Percentiles rank a stretch among this genome's conserved stretches.
phyloP scores from a whole-genome alignment of 2,797 vertebrate genomes.

The Echiichthys vipera region DNA sequence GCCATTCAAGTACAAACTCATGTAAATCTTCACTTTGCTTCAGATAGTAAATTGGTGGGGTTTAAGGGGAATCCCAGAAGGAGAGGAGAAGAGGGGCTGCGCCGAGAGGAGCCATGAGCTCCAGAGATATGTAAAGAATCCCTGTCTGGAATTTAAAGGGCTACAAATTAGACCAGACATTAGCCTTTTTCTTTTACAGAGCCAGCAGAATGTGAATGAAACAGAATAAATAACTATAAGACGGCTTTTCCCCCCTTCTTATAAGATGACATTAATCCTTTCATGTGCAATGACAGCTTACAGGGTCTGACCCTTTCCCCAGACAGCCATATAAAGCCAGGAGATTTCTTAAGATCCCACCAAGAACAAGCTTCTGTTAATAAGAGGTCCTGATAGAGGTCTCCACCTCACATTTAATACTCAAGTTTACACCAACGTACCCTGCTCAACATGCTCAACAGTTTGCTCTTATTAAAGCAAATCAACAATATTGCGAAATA shows the following conservation, averaged over 20 bases:
- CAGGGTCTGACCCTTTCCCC: constrained; percentile 95
- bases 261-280: constrained; percentile 99
- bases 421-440: constrained; percentile 65
- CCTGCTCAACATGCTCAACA: constrained; percentile 62
- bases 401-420: constrained; percentile 77
- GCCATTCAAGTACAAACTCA: constrained; percentile 97
- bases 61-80: constrained; percentile 97
- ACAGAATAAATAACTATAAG: constrained; percentile 99
- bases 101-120: constrained; percentile 92
- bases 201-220: constrained; percentile 95
- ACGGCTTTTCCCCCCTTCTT: constrained; percentile 94
- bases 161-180: constrained; percentile 99
- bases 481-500: constrained; percentile 57
- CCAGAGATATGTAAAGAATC: constrained; percentile 99
- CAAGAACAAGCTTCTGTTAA: constrained; percentile 83
- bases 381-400: constrained; percentile 84
- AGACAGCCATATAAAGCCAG: constrained; percentile 94
- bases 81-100: constrained; percentile 89
- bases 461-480: constrained; percentile 65
- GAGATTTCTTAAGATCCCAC: constrained; percentile 95
- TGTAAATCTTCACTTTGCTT: constrained; percentile 95
- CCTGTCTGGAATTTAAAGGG: constrained; percentile 99
- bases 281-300: constrained; percentile 99
- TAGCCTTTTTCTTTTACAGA: constrained; percentile 90
- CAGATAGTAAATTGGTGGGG: constrained; percentile 99